Base-by-base conservation (phyloP, 2,113 vertebrate species). In the Zootoca vivipara region DNA sequence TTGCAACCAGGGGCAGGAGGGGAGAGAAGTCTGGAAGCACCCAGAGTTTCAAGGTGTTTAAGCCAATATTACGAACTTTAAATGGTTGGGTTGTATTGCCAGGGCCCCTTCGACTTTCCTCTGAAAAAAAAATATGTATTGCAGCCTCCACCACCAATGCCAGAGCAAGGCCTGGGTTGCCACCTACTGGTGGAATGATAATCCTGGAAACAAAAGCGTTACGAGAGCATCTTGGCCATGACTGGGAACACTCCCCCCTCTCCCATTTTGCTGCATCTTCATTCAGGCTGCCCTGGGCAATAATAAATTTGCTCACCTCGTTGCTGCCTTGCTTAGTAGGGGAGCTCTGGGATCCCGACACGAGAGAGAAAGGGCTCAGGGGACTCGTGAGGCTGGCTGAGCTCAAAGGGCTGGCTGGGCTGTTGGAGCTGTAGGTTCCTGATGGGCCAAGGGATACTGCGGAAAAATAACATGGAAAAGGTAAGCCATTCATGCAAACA, bases 361-460 rank as follows among this genome's bases (percentile, higher is more conserved):
- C 95, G 78, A 98, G 97, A 26, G 99, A 99, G 95, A 99, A 99
- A 86, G 98, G 98, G 94, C 98, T 99, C 95, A 99, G 96, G 28
- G 99, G 99, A 87, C 98, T 99, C 94, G 98, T 98, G 95, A 99
- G 96, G 96, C 98, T 99, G 96, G 98, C 95, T 0, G 99, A 99
- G 96, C 98, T 99, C 95, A 99, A 96, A 30, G 98, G 99, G 94
- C 98, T 99, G 95, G 98, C 98, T 0, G 99, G 98, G 96, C 98
- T 99, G 96, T 98, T 99, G 95, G 98, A 99, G 96, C 97, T 98
- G 96, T 97, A 99, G 0, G 98, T 98, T 40, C 98, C 97, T 0
- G 97, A 97, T 62, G 98, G 95, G 78, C 97, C 97, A 1, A 97
- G 96, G 87, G 96, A 94, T 95, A 96, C 98, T 98, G 95, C 0